Evolutionary conservation across 2,797 vertebrate species (phyloP).

Genomic region (Argya squamiceps): DNA sequence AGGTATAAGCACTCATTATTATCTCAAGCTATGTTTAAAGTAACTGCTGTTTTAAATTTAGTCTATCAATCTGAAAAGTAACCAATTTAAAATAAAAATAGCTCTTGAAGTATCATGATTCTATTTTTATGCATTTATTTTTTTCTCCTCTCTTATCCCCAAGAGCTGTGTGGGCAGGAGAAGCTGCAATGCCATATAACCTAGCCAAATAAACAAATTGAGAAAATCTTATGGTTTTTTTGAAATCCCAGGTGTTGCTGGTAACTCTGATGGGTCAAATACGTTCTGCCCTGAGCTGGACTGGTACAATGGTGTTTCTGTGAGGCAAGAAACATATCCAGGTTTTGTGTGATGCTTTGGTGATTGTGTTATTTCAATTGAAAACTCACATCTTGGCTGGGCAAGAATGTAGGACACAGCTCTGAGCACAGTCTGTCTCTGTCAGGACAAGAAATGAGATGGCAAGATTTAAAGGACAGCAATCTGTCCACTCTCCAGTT

Average conservation of each 20-base stretch:
- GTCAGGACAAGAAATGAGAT: neutral
- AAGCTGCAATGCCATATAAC: neutral
- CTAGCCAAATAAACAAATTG: neutral
- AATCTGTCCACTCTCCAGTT: neutral
- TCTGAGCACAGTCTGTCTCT: neutral
- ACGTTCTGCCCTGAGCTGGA: neutral
- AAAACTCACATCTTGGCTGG: neutral
- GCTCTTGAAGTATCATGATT: neutral
- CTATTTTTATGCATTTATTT: neutral
- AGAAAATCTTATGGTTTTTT: neutral
- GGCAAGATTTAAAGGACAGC: constrained; percentile 1
- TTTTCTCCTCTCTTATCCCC: neutral
- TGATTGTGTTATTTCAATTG: neutral
- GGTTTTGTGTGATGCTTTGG: neutral
- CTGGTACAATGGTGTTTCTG: neutral
- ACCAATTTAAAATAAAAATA: constrained; percentile 2
- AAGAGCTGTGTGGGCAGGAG: neutral
- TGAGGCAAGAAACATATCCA: neutral
- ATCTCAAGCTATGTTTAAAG: neutral
- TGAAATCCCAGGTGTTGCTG: neutral
- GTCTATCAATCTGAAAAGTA: neutral
- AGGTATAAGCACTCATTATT: neutral
- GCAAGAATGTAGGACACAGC: constrained; percentile 17
- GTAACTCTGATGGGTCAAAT: neutral
- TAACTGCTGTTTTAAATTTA: neutral